These are phyloP conservation scores for Xenentodon cancila DNA, from an alignment of 2,797 vertebrate genomes.

Conservation along the genomic window DNA sequence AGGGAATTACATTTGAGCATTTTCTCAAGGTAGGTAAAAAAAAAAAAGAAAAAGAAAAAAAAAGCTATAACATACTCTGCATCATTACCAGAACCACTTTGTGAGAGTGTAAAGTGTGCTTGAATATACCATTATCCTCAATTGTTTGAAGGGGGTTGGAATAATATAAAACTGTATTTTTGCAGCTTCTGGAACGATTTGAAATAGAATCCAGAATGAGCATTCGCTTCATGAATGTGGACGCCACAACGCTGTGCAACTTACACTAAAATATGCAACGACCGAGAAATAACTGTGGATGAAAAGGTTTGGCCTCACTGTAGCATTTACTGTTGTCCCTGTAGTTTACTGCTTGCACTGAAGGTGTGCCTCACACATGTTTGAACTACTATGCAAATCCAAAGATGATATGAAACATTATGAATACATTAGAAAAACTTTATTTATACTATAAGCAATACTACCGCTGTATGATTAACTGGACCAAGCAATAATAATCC, in stretches of 20 bases:
- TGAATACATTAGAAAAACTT: slow-evolving; percentile 19
- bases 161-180: neutral
- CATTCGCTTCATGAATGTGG: slow-evolving; percentile 91
- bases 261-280: slow-evolving; percentile 50
- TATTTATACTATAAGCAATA: slow-evolving; percentile 7
- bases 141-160: neutral
- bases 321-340: slow-evolving; percentile 1
- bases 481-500: slow-evolving; percentile 55
- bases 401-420: slow-evolving; percentile 18
- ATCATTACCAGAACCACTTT: too few species aligned
- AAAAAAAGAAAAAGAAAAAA: neutral
- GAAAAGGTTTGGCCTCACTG: slow-evolving; percentile 6
- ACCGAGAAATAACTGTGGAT: neutral
- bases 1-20: slow-evolving; percentile 96
- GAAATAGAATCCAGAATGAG: slow-evolving; percentile 96
- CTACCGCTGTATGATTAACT: neutral
- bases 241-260: slow-evolving; percentile 88
- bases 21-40: slow-evolving; percentile 90
- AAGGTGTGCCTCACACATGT: slow-evolving; percentile 50
- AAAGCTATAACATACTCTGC: too few species aligned
- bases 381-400: slow-evolving; percentile 69
- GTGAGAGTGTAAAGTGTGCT: too few species aligned
- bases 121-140: too few species aligned
- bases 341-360: slow-evolving; percentile 22
- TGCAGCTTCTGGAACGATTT: slow-evolving; percentile 92